A percentile compares a stretch with the other conserved stretches of the same genome.
phyloP scores from a whole-genome alignment of 2,888 invertebrate species.

The Drosophila borborema region DNA sequence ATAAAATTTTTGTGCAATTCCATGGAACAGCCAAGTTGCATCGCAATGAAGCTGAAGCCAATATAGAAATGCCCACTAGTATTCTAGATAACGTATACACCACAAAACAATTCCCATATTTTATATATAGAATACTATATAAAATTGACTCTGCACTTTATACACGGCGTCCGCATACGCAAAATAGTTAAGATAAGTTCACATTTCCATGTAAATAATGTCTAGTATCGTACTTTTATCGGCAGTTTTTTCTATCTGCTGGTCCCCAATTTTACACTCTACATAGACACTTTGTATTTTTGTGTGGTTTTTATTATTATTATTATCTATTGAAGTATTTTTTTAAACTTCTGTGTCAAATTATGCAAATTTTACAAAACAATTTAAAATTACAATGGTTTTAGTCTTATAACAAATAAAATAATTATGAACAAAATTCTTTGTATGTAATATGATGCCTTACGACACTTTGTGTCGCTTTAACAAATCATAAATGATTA shows the following conservation, averaged over 20 bases:
- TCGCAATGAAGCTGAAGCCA: constrained; percentile 32
- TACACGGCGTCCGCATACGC: constrained; percentile 31
- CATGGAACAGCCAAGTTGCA: constrained; percentile 38
- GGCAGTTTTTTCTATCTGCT: constrained; percentile 35
- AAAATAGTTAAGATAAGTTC: constrained; percentile 33
- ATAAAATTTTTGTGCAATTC: constrained; percentile 68
- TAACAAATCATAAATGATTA: neutral
- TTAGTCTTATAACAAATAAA: constrained; percentile 22
- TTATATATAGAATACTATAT: constrained; percentile 30
- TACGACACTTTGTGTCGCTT: constrained; percentile 33
- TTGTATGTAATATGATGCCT: constrained; percentile 44
- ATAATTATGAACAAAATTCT: constrained; percentile 3
- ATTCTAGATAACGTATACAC: constrained; percentile 66
- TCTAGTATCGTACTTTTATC: constrained; percentile 37
- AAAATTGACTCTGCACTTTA: constrained; percentile 24
- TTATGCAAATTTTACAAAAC: constrained; percentile 25
- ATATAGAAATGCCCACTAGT: constrained; percentile 71
- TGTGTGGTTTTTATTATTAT: constrained; percentile 26
- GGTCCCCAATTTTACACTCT: constrained; percentile 39
- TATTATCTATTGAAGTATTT: constrained; percentile 32
- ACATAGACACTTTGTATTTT: constrained; percentile 17
- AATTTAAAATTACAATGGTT: constrained; percentile 15
- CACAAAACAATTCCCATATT: constrained; percentile 63
- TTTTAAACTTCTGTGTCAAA: constrained; percentile 39
- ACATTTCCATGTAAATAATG: constrained; percentile 66